Percentiles rank a stretch among this genome's conserved stretches.
These are phyloP conservation scores for Sarcoramphus papa DNA, from an alignment of 2,797 vertebrate species.

Conservation along the genomic window DNA sequence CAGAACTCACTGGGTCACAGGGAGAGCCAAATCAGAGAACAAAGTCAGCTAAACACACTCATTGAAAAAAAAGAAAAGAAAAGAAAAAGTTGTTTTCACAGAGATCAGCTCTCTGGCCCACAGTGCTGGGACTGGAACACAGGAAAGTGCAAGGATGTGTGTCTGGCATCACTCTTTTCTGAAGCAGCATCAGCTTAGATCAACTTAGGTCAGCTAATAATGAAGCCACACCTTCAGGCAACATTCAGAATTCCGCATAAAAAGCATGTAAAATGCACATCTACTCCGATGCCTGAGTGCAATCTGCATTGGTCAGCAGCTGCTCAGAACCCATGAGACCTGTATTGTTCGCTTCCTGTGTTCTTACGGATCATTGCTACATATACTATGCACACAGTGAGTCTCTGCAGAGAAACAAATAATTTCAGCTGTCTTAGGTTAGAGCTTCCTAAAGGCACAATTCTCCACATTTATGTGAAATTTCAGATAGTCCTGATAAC, in stretches of 20 bases:
- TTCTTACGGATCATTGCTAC: background rate
- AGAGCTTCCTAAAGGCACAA: background rate
- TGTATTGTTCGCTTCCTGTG: background rate
- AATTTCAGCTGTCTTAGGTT: background rate
- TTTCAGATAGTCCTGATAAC: background rate
- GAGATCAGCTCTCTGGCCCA: background rate
- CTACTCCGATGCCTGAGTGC: background rate
- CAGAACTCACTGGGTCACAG: background rate
- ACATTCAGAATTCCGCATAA: background rate
- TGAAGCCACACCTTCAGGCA: background rate
- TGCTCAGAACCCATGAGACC: background rate
- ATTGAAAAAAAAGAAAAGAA: accelerated
- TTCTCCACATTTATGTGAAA: background rate
- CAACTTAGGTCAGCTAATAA: background rate
- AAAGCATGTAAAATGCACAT: background rate
- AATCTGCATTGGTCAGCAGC: background rate
- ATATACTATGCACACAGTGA: background rate
- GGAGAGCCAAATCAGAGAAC: background rate
- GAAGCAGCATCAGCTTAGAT: background rate
- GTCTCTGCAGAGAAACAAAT: background rate
- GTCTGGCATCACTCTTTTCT: background rate
- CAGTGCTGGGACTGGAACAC: background rate
- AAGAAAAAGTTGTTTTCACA: accelerated
- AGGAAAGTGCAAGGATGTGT: background rate
- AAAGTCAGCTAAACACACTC: background rate